Base-by-base conservation (phyloP, 2,797 vertebrate genomes). In the Tamandua tetradactyla region DNA sequence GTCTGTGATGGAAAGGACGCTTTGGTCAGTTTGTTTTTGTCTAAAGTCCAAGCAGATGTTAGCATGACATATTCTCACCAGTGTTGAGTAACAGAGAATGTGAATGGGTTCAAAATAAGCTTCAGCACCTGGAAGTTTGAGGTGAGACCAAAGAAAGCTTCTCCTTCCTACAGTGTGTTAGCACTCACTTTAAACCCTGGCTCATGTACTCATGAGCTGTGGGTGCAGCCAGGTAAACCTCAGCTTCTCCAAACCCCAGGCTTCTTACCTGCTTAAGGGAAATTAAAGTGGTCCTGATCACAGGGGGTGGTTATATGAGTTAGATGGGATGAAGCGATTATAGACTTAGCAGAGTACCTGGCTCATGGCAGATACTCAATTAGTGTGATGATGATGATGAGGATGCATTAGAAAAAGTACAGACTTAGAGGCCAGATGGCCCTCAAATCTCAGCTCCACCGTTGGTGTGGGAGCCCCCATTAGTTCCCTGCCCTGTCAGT, bases 21-120 rank as follows among this genome's bases (percentile, higher is more conserved):
- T 40, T 78, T 22, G 5, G 23, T 30, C 17, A n/a, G 4, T n/a
- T 3, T 23, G 11, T 42, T 23, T 64, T 61, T 25, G 7, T 23
- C 44, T 59, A 2, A 90, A 7, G 44, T 27, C n/a, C 5, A 4
- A 32, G 10, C 10, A 30, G n/a, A 35, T 35, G 2, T 18, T 11
- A 13, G 35, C 14, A 1, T 5, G 32, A 15, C 5, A 0, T 1
- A 2, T 3, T 7, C 12, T 12, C 42, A 13, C 23, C 7, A 5
- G 7, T 10, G 32, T 3, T 11, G 49, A 32, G 20, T 5, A 2
- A 9, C n/a, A 11, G 22, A 42, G 35, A 23, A 14, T 13, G 62
- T 11, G 49, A 18, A 32, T 0, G 0, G 35, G 3, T 15, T 47
- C 35, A 20, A 2, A 13, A 15, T 13, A 2, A 37, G n/a, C 32